phyloP scores from a whole-genome alignment of 2,113 vertebrate species.

The Neomonachus schauinslandi region DNA sequence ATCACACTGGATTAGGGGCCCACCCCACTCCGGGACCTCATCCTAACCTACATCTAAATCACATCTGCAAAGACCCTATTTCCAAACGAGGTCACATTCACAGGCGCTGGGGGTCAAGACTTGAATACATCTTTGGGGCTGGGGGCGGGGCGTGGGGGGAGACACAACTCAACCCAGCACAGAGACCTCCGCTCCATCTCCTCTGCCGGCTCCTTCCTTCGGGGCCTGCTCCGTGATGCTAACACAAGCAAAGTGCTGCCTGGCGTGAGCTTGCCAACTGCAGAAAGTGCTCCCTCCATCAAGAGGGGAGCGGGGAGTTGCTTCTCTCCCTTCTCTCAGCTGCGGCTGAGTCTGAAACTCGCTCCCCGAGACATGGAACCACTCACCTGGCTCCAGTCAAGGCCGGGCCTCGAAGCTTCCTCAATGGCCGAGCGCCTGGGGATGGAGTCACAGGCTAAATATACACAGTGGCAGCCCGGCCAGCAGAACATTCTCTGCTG shows the following conservation, averaged over 20 bases:
- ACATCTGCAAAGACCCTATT: background rate
- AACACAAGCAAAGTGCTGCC: accelerated
- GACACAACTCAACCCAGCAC: background rate
- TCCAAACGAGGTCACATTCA: background rate
- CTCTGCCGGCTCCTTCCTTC: accelerated
- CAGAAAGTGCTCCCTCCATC: background rate
- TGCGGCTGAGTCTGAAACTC: accelerated
- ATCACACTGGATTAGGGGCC: accelerated
- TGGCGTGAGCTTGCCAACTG: accelerated
- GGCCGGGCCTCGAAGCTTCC: background rate
- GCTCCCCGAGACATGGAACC: background rate
- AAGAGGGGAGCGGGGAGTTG: accelerated
- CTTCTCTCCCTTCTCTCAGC: no score
- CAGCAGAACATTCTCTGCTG: background rate
- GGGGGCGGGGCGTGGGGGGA: accelerated
- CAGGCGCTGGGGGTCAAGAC: background rate
- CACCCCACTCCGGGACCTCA: background rate
- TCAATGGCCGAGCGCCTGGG: background rate
- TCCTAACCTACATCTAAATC: background rate
- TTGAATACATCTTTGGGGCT: no score
- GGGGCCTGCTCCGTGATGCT: accelerated
- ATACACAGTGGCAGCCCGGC: accelerated
- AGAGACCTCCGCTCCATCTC: background rate
- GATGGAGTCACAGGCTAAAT: background rate
- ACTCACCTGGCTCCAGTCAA: background rate